Percentiles rank a stretch among this genome's conserved stretches.
Evolutionary conservation across 2,113 vertebrate species (phyloP).

Genomic region (Mus spicilegus): DNA sequence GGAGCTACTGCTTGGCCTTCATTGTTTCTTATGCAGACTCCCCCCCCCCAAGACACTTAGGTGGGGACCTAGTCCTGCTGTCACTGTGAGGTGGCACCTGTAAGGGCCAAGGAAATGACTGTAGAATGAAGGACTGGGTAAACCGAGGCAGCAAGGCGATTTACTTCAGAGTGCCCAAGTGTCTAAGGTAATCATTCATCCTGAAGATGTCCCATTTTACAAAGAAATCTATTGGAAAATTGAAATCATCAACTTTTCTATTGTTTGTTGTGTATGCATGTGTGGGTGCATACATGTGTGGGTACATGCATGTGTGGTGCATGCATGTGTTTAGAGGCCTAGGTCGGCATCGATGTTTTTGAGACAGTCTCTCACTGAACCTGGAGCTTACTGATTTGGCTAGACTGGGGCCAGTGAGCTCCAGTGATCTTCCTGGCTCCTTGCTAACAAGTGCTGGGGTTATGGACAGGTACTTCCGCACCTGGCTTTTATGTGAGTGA

Average conservation of each 20-base stretch:
- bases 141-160: not conserved
- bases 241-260: not conserved
- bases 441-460: not conserved
- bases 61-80: not conserved
- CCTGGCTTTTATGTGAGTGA: not conserved
- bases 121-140: not conserved
- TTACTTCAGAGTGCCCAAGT: not conserved
- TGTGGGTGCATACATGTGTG: accelerated
- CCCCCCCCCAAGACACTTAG: not conserved
- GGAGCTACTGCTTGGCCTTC: not conserved
- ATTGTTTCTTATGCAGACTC: too few species aligned
- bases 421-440: not conserved
- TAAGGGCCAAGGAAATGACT: not conserved
- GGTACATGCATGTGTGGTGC: not conserved
- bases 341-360: not conserved
- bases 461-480: not conserved
- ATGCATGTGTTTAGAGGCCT: not conserved
- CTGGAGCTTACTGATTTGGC: not conserved
- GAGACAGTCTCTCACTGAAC: not conserved
- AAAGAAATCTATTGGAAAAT: not conserved
- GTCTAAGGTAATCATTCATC: not conserved
- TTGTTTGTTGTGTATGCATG: not conserved
- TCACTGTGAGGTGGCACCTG: not conserved
- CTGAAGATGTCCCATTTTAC: not conserved
- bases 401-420: not conserved